Conservation (phyloP, 2,113 vertebrate species). For the Elephantulus edwardii region DNA sequence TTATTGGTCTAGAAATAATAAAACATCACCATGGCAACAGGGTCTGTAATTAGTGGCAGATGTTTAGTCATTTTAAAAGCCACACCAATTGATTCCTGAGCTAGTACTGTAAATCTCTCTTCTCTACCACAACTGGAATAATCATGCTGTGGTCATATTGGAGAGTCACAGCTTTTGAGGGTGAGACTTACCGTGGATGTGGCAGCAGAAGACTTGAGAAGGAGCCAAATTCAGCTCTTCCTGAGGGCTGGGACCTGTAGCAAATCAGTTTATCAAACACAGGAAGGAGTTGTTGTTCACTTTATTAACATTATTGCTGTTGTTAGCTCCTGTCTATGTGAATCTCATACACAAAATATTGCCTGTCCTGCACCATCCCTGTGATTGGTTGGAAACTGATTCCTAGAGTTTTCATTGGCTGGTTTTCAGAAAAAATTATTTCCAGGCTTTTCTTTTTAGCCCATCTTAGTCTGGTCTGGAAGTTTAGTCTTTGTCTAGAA, state of each 20-base stretch:
- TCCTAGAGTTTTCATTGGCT: background rate
- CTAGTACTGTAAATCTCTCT: constrained; percentile 44
- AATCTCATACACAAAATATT: background rate
- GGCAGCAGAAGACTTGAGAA: background rate
- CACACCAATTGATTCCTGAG: constrained; percentile 43
- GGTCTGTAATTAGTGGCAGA: constrained; percentile 67
- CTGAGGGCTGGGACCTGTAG: background rate
- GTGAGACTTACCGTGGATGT: constrained; percentile 19
- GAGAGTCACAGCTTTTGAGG: constrained; percentile 5
- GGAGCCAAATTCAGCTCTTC: background rate
- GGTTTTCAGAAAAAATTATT: background rate
- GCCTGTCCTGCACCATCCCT: background rate
- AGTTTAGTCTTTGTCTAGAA: background rate
- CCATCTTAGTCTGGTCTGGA: background rate
- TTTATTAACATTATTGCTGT: background rate
- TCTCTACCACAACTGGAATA: constrained; percentile 11
- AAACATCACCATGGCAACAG: constrained; percentile 58
- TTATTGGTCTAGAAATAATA: constrained; percentile 62
- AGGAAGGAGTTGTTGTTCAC: background rate
- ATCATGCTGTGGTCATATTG: background rate
- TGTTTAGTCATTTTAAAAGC: constrained; percentile 66
- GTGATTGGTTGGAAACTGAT: background rate
- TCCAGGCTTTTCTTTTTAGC: background rate
- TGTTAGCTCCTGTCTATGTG: background rate
- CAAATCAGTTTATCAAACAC: background rate